Evolutionary conservation across 2,888 invertebrate genomes (phyloP), one percentile per base, ranked within the genome.

Genomic region (Acrocyrtus sp.): DNA sequence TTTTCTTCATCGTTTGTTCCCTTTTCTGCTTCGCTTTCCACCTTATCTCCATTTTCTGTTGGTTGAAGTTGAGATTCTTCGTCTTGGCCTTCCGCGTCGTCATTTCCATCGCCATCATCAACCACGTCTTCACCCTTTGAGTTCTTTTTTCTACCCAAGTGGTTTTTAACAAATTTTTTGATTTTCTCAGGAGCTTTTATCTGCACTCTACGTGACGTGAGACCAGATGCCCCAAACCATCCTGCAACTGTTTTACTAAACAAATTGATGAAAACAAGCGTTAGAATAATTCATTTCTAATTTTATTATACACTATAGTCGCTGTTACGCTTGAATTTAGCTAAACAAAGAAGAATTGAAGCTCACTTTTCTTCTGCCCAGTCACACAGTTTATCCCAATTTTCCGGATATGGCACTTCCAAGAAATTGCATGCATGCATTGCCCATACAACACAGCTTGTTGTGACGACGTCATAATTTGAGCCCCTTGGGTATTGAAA

Each of bases 391-490:
- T 76, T 76, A 24, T 76, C 76, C 78, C 78, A 80, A 48, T 80
- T 79, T 5, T 70, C 62, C 3, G 80, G 80, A 61, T 75, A 58
- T 10, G 69, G 68, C 1, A 79, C 78, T 43, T 61, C 72, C 6
- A 80, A 39, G 47, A 75, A 80, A 22, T 51, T 45, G 48, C 74
- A 73, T 1, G 80, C 80, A 22, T 48, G 61, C 29, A 63, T 62
- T 0, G 68, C 80, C 78, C 77, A 80, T 17, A 61, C 70, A 2
- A 80, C 74, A 62, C 80, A 80, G 41, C 78, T 79, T 19, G 53
- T 74, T n/a, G 51, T 66, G 0, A 78, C 77, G 0, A 80, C 75
- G 29, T 80, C 62, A 48, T 80, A 80, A 34, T 62, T 61, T 24
- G 75, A 75, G 1, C 77, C 77, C 24, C 80, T 80, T n/a, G 63